phyloP scores from a whole-genome alignment of 53 echinoderm and acorn worm genomes.

The Pentamera pediparva region DNA sequence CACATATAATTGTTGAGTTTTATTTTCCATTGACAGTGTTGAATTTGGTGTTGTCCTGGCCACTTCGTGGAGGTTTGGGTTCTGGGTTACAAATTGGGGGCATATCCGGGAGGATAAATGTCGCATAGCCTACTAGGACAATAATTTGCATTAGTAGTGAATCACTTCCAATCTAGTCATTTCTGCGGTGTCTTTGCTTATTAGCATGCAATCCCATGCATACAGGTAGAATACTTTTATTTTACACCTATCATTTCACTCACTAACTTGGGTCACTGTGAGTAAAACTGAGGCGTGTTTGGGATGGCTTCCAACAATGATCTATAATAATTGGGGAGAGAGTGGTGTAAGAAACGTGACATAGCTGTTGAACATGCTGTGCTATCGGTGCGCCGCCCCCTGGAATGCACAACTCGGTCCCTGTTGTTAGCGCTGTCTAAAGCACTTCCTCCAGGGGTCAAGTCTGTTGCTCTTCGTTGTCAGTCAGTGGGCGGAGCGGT shows the following conservation, averaged over 20 bases:
- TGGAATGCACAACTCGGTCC: not conserved
- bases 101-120: not conserved
- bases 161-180: not conserved
- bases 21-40: no score
- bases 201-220: not conserved
- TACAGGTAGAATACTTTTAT: not conserved
- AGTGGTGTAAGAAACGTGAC: conserved; percentile 7
- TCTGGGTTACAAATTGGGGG: not conserved
- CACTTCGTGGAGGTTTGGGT: no score
- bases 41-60: no score
- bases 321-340: not conserved
- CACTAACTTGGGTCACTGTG: not conserved
- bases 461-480: not conserved
- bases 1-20: no score
- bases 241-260: not conserved
- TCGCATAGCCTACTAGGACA: no score
- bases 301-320: not conserved
- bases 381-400: not conserved
- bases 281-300: not conserved
- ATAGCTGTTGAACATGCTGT: not conserved
- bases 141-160: not conserved
- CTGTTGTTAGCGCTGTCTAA: not conserved
- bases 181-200: not conserved
- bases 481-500: not conserved
- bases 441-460: not conserved